A percentile compares a stretch with the other conserved stretches of the same genome.
Evolutionary conservation across 2,797 vertebrate genomes (phyloP).

Genomic region (Avahi laniger): DNA sequence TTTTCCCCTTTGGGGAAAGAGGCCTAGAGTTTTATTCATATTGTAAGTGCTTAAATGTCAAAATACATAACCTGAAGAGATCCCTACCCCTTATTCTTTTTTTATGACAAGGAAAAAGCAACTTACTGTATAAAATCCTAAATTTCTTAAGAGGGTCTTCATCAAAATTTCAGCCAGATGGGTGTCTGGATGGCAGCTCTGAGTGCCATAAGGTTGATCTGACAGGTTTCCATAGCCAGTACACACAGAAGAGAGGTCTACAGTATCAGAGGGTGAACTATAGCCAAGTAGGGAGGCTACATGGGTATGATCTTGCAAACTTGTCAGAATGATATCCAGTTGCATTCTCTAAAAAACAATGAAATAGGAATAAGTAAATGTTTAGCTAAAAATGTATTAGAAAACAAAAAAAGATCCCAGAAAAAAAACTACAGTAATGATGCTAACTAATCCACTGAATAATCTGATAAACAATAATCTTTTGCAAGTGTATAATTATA

Average conservation of each 20-base stretch:
- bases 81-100: background rate
- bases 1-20: background rate
- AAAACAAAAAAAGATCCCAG: background rate
- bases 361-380: slow-evolving; percentile 33
- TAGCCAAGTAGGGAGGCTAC: slow-evolving; percentile 90
- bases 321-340: slow-evolving; percentile 91
- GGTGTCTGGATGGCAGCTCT: slow-evolving; percentile 88
- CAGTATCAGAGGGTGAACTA: slow-evolving; percentile 87
- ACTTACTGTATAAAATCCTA: slow-evolving; percentile 91
- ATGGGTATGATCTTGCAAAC: slow-evolving; percentile 90
- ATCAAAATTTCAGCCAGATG: slow-evolving; percentile 91
- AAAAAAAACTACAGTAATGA: background rate
- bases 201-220: slow-evolving; percentile 84
- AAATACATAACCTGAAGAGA: slow-evolving; percentile 51
- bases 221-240: slow-evolving; percentile 85
- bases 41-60: slow-evolving; percentile 17
- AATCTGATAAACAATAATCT: slow-evolving; percentile 14
- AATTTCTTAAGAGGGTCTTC: slow-evolving; percentile 91
- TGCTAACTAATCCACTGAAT: background rate
- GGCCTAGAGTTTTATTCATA: slow-evolving; percentile 18
- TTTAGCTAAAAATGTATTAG: slow-evolving; percentile 1
- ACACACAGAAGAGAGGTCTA: slow-evolving; percentile 86
- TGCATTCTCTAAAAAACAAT: slow-evolving; percentile 93
- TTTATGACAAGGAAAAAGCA: background rate
- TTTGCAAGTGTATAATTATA: background rate